These are phyloP conservation scores for Cephalotes varians DNA, from an alignment of 2,888 invertebrate genomes.

Conservation along the genomic window DNA sequence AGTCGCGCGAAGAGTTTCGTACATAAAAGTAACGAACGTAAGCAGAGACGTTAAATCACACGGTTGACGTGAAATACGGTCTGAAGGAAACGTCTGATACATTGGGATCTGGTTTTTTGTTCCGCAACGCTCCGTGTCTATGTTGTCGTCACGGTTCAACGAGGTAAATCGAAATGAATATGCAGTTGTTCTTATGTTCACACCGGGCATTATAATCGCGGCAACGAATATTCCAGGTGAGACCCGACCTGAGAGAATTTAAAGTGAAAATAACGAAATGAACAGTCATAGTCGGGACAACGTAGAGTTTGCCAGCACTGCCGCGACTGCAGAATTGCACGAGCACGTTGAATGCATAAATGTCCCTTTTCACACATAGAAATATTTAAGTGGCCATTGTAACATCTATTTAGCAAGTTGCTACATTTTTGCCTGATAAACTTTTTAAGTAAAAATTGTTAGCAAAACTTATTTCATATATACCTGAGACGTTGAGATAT, in stretches of 20 bases:
- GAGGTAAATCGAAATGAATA: slow-evolving; percentile 66
- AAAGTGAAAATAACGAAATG: slow-evolving; percentile 11
- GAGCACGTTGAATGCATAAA: neutral
- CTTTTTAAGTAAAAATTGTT: neutral
- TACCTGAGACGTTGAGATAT: neutral
- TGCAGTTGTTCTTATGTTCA: slow-evolving; percentile 62
- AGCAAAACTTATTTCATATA: neutral
- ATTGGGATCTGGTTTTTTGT: slow-evolving; percentile 53
- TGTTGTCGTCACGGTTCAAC: neutral
- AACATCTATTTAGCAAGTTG: neutral
- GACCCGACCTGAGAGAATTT: slow-evolving; percentile 1
- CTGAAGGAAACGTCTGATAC: slow-evolving; percentile 57
- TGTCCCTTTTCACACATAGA: neutral
- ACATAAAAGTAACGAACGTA: slow-evolving; percentile 62
- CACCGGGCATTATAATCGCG: slow-evolving; percentile 37
- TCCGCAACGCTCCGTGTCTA: slow-evolving; percentile 12
- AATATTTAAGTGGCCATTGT: neutral
- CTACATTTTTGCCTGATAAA: neutral
- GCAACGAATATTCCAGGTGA: slow-evolving; percentile 18
- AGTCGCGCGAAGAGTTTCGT: slow-evolving; percentile 13
- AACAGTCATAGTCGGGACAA: neutral
- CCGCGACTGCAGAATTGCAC: neutral
- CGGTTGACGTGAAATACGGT: slow-evolving; percentile 39
- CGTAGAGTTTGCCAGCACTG: neutral
- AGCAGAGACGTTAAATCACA: slow-evolving; percentile 58